Conservation (phyloP, 1,140 invertebrate genomes). For the Ectropis grisescens region DNA sequence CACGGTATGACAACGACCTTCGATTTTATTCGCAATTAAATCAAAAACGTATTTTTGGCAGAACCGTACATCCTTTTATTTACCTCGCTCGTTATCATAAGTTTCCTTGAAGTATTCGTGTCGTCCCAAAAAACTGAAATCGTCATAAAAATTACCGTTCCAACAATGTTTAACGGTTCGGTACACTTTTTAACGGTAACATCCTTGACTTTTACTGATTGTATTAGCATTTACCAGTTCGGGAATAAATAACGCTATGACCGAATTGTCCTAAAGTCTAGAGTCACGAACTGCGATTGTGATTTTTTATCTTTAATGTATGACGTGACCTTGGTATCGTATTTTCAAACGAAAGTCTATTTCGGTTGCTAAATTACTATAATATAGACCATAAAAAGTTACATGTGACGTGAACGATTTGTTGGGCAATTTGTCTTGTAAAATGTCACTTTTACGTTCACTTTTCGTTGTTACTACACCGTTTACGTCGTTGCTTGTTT, state of each 20-base stretch:
- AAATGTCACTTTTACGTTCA: constrained; percentile 6
- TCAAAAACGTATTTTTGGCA: background rate
- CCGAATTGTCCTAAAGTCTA: constrained; percentile 21
- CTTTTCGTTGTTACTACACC: background rate
- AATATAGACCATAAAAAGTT: constrained; percentile 6
- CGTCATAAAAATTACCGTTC: constrained; percentile 15
- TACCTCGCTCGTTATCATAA: background rate
- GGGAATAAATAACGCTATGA: constrained; percentile 17
- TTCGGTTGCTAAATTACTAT: constrained; percentile 6
- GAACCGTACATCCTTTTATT: background rate
- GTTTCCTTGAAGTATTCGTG: constrained; percentile 5
- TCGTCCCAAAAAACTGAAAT: constrained; percentile 9
- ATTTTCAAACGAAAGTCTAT: constrained; percentile 13
- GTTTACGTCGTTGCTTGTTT: constrained; percentile 1
- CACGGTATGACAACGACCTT: background rate
- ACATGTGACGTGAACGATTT: background rate
- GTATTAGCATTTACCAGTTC: constrained; percentile 38
- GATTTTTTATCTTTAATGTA: constrained; percentile 15
- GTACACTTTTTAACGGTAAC: constrained; percentile 23
- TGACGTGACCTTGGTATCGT: constrained; percentile 18
- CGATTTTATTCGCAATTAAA: background rate
- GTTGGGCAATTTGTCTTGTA: constrained; percentile 1
- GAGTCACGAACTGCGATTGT: constrained; percentile 25
- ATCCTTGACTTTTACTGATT: constrained; percentile 28
- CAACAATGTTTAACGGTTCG: constrained; percentile 8